A percentile compares a stretch with the other conserved stretches of the same genome.
Evolutionary conservation across 1,140 invertebrate genomes (phyloP).

Genomic region (Papilio dardanus): DNA sequence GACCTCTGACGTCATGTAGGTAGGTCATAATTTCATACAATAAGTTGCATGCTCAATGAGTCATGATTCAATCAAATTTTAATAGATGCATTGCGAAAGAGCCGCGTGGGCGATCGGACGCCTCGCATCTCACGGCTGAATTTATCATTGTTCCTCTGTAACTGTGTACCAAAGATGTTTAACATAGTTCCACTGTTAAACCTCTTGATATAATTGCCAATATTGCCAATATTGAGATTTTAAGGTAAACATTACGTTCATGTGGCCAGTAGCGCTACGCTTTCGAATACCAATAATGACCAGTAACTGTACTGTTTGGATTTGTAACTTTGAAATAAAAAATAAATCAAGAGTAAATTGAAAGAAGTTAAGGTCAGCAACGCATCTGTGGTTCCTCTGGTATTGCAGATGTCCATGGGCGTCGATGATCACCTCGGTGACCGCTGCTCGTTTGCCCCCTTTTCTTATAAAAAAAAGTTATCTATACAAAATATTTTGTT

Average conservation of each 20-base stretch:
- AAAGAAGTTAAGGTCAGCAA: too few species aligned
- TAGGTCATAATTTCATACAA: constrained; percentile 8
- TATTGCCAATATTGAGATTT: not conserved
- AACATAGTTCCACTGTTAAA: constrained; percentile 1
- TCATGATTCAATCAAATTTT: constrained; percentile 67
- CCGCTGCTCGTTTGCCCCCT: too few species aligned
- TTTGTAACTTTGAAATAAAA: too few species aligned
- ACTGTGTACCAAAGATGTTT: not conserved
- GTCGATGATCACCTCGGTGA: too few species aligned
- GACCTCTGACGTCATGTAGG: not conserved
- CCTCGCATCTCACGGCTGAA: constrained; percentile 31
- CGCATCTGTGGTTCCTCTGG: too few species aligned
- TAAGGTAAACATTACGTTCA: not conserved
- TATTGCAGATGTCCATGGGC: too few species aligned
- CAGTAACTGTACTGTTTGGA: too few species aligned
- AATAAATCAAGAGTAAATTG: too few species aligned
- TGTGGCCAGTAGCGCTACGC: not conserved
- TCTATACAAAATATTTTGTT: too few species aligned
- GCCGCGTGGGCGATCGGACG: constrained; percentile 52
- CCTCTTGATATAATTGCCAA: not conserved
- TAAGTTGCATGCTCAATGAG: constrained; percentile 54
- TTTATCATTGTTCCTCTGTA: constrained; percentile 33
- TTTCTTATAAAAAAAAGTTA: too few species aligned
- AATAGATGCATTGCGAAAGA: constrained; percentile 70
- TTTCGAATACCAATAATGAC: too few species aligned